Percentiles rank a stretch among this genome's conserved stretches.
Evolutionary conservation across 2,113 vertebrate species (phyloP).

Genomic region (Megaptera novaeangliae): DNA sequence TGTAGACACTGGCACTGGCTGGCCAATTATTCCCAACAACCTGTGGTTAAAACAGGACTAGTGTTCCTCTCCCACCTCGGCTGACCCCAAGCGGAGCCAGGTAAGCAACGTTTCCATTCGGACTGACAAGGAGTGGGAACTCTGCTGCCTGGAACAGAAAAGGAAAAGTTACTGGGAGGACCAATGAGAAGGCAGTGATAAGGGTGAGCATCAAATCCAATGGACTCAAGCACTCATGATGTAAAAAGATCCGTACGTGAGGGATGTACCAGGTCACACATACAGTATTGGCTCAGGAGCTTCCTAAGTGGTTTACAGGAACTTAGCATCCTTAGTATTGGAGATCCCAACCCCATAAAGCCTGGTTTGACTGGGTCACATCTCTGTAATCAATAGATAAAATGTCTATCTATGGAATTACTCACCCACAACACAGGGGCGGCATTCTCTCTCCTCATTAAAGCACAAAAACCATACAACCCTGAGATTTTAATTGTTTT

Average conservation of each 20-base stretch:
- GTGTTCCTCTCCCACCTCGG: neutral
- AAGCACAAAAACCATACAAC: neutral
- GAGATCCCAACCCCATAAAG: neutral
- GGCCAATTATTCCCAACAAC: neutral
- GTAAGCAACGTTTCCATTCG: neutral
- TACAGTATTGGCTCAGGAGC: fast-evolving
- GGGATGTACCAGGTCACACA: neutral
- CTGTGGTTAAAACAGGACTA: neutral
- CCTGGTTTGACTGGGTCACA: neutral
- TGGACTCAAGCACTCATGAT: neutral
- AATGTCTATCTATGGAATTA: neutral
- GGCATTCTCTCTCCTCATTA: neutral
- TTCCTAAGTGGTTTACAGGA: neutral
- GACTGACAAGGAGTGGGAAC: neutral
- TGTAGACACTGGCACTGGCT: neutral
- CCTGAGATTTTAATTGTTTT: neutral
- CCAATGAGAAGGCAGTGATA: neutral
- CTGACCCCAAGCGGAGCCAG: neutral
- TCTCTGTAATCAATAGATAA: neutral
- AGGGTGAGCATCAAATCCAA: neutral
- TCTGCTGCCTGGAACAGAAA: neutral
- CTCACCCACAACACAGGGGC: neutral
- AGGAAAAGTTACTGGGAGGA: neutral
- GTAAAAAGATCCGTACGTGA: fast-evolving
- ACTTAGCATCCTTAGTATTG: too few species aligned